Evolutionary conservation across 2,113 vertebrate species (phyloP), one percentile per base, ranked within the genome.

Genomic region (Panthera uncia): DNA sequence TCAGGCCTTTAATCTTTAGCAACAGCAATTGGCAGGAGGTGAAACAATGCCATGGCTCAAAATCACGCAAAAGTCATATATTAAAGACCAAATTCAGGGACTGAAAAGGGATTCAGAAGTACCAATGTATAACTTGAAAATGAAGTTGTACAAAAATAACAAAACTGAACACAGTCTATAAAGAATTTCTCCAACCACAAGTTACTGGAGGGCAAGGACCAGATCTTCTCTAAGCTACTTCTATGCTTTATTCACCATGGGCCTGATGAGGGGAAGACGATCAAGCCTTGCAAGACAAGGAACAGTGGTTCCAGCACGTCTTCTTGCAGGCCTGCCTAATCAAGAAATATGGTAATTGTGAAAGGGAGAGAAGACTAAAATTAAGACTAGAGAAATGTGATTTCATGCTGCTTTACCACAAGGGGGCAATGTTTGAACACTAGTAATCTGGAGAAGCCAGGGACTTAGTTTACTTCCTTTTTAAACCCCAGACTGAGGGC

Each of bases 341-440:
- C 45, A 86, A 0, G 76, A 76, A 91, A 45, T 55, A 57, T 61
- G 52, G 9, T 88, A 68, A 80, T n/a, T 76, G 4, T 68, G 76
- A 88, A 92, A 73, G 73, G 33, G n/a, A 92, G 25, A 69, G 92
- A 55, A 86, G 48, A 61, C 33, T 29, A 69, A 45, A 96, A 68
- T 63, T 50, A 71, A 71, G 71, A 68, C 61, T 69, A 89, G 48
- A 82, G 41, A 89, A 81, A 79, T 57, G 9, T 25, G 61, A 93
- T 95, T 73, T 36, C 36, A 85, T 5, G 55, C 55, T 33, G 52
- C 31, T 69, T 18, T 16, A 73, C 90, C 97, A 97, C 94, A 78
- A 97, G 97, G 85, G 95, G 97, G 94, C 95, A 68, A 10, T 81
- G 36, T 95, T 25, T 71, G 65, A 71, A 76, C 57, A 80, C n/a